Conservation (phyloP, 2,797 vertebrate species). For the Leuciscus waleckii region DNA sequence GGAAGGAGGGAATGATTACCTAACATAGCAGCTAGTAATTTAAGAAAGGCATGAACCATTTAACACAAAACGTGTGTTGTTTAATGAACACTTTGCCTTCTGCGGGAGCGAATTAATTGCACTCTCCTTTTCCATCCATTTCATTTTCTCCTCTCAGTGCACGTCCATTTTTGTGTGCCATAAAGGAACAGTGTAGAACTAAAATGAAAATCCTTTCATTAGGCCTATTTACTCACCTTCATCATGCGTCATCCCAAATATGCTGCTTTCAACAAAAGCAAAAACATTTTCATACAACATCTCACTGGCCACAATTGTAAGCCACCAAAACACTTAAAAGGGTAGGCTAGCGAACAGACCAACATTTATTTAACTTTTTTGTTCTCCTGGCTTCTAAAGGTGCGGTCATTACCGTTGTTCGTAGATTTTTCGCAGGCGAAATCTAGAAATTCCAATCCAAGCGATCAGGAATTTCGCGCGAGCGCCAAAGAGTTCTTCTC, state of each 20-base stretch:
- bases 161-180: constrained; percentile 8
- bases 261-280: neutral
- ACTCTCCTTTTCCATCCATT: constrained; percentile 20
- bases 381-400: neutral
- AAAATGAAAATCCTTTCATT: neutral
- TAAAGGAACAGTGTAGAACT: neutral
- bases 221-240: neutral
- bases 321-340: neutral
- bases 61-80: constrained; percentile 43
- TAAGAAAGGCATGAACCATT: constrained; percentile 52
- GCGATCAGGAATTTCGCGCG: neutral
- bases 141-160: constrained; percentile 16
- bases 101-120: constrained; percentile 45
- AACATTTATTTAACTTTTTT: neutral
- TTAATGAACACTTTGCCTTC: constrained; percentile 53
- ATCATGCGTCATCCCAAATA: neutral
- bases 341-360: neutral
- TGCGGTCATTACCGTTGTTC: neutral
- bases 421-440: neutral
- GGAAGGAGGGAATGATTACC: constrained; percentile 32
- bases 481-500: neutral
- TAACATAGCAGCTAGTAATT: constrained; percentile 58
- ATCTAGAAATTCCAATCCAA: neutral
- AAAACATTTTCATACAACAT: neutral
- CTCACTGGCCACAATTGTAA: neutral